Percentiles rank a stretch among this genome's conserved stretches.
phyloP scores from a whole-genome alignment of 2,797 vertebrate species.

The Acanthopagrus latus region DNA sequence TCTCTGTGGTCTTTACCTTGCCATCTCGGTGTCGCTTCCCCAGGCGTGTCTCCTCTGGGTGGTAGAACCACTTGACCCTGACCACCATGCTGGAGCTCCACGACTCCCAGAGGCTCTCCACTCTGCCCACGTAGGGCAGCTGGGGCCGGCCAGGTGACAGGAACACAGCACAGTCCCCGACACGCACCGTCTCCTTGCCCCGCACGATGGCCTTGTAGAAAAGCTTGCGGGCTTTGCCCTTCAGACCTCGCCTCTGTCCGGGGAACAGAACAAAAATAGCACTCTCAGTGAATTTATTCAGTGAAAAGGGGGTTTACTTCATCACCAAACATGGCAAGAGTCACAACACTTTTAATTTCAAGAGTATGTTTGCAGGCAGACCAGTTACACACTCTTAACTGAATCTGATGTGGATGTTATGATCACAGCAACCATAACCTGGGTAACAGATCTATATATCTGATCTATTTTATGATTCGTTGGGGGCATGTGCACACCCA shows the following conservation, averaged over 20 bases:
- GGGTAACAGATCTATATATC: slow-evolving; percentile 12
- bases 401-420: slow-evolving; percentile 1
- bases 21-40: slow-evolving; percentile 96
- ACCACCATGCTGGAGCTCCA: slow-evolving; percentile 99
- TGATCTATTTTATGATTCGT: slow-evolving; percentile 20
- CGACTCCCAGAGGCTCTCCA: slow-evolving; percentile 99
- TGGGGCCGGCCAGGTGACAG: slow-evolving; percentile 96
- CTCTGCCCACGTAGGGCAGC: slow-evolving; percentile 96
- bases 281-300: slow-evolving; percentile 41
- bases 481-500: slow-evolving; percentile 6
- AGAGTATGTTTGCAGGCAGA: neutral
- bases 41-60: slow-evolving; percentile 97
- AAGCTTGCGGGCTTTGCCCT: slow-evolving; percentile 96
- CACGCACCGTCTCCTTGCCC: slow-evolving; percentile 94
- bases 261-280: slow-evolving; percentile 40
- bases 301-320: slow-evolving; percentile 23
- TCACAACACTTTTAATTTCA: neutral
- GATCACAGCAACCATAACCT: slow-evolving; percentile 5
- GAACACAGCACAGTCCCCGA: slow-evolving; percentile 97
- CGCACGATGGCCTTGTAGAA: slow-evolving; percentile 99
- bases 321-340: neutral
- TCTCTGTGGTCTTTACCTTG: slow-evolving; percentile 86
- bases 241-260: slow-evolving; percentile 94
- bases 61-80: slow-evolving; percentile 99
- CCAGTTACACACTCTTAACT: neutral